Evolutionary conservation across 2,888 invertebrate genomes (phyloP).

Genomic region (Thyatira batis): DNA sequence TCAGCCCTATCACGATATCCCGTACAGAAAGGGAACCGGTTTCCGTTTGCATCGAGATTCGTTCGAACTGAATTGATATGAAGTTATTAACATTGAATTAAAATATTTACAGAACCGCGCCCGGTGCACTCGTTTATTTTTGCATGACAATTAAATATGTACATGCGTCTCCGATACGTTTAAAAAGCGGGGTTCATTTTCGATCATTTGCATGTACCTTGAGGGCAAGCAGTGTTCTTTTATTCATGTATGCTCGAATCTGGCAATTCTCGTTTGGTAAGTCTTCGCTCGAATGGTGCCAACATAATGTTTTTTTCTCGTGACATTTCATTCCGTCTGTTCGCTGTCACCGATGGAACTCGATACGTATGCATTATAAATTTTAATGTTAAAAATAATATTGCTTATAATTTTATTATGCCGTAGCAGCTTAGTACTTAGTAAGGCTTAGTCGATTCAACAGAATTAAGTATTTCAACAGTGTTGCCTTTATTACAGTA

Average conservation of each 20-base stretch:
- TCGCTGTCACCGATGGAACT: slow-evolving; percentile 37
- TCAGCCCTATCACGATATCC: slow-evolving; percentile 27
- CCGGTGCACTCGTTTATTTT: slow-evolving; percentile 64
- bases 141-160: slow-evolving; percentile 72
- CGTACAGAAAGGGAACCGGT: slow-evolving; percentile 51
- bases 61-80: slow-evolving; percentile 50
- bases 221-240: slow-evolving; percentile 60
- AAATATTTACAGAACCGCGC: slow-evolving; percentile 64
- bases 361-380: slow-evolving; percentile 37
- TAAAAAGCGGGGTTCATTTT: slow-evolving; percentile 51
- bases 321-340: slow-evolving; percentile 45
- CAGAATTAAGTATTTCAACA: neutral
- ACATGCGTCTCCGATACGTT: slow-evolving; percentile 45
- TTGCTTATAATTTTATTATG: neutral
- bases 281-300: slow-evolving; percentile 58
- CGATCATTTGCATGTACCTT: slow-evolving; percentile 61
- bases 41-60: slow-evolving; percentile 35
- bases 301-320: slow-evolving; percentile 53
- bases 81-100: slow-evolving; percentile 72
- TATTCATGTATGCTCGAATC: slow-evolving; percentile 64
- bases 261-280: slow-evolving; percentile 71
- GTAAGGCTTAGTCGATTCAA: neutral
- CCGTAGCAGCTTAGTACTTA: neutral
- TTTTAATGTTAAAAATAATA: neutral
- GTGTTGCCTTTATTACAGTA: slow-evolving; percentile 8